Conservation (phyloP, 2,888 invertebrate species). For the Melipona bicolor region DNA sequence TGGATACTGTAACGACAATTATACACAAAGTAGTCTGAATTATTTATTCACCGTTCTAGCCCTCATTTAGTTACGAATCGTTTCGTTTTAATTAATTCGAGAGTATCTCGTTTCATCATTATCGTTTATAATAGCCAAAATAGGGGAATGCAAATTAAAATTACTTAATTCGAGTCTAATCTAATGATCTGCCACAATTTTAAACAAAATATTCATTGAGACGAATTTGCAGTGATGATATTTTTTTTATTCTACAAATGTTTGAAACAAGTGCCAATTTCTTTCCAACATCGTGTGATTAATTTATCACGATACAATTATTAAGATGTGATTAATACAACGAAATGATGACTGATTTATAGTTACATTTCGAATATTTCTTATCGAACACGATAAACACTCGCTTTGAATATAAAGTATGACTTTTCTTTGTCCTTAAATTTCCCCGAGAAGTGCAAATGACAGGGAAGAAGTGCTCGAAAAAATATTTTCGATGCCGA, state of each 20-base stretch:
- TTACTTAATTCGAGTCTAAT: background rate
- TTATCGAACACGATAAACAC: too few species aligned
- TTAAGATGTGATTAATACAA: too few species aligned
- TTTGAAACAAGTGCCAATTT: too few species aligned
- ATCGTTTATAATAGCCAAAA: background rate
- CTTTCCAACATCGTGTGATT: too few species aligned
- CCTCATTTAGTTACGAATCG: background rate
- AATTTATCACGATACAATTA: too few species aligned
- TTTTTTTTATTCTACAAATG: too few species aligned
- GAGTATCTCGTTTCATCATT: background rate
- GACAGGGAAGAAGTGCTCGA: background rate
- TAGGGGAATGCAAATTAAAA: background rate
- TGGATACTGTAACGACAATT: background rate
- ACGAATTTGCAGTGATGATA: background rate
- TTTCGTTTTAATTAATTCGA: background rate
- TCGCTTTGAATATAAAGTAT: too few species aligned
- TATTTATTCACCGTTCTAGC: background rate
- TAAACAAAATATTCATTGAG: background rate
- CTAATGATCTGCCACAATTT: background rate
- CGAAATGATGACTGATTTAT: too few species aligned
- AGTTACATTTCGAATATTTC: too few species aligned
- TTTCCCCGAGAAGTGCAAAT: background rate
- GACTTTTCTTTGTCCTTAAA: too few species aligned
- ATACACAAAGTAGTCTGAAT: background rate
- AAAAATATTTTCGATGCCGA: slow-evolving; percentile 32